Evolutionary conservation across 2,113 vertebrate species (phyloP).

Genomic region (Anolis sagrei): DNA sequence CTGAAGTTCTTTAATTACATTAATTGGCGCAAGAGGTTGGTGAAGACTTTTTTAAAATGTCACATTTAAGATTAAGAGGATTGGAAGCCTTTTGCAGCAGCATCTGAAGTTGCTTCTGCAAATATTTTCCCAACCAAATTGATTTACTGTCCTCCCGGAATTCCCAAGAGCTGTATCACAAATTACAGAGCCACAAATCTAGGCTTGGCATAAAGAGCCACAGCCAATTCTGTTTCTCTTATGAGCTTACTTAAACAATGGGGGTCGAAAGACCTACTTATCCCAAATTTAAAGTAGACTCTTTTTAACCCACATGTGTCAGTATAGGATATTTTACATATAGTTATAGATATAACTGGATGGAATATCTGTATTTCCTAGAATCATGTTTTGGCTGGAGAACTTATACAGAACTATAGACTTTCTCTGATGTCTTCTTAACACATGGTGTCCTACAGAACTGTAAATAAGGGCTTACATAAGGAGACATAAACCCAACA

Average conservation of each 20-base stretch:
- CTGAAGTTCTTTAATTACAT: conserved; percentile 7
- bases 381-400: too few relatives aligned
- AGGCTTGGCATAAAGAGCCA: background rate
- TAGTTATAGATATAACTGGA: too few relatives aligned
- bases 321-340: too few relatives aligned
- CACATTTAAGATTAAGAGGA: conserved; percentile 7
- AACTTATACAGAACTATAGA: too few relatives aligned
- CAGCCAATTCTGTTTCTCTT: background rate
- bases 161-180: background rate
- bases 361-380: too few relatives aligned
- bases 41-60: background rate
- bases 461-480: too few relatives aligned
- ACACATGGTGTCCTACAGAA: too few relatives aligned
- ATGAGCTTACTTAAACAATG: background rate
- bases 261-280: background rate
- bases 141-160: background rate
- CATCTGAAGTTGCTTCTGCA: background rate
- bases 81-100: background rate
- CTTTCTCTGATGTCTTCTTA: too few relatives aligned
- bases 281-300: background rate
- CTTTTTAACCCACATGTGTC: too few relatives aligned
- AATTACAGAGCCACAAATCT: background rate
- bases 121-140: background rate
- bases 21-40: conserved; percentile 3
- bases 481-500: too few relatives aligned